Conservation (phyloP, 2,888 invertebrate species). For the Hemithea aestivaria region DNA sequence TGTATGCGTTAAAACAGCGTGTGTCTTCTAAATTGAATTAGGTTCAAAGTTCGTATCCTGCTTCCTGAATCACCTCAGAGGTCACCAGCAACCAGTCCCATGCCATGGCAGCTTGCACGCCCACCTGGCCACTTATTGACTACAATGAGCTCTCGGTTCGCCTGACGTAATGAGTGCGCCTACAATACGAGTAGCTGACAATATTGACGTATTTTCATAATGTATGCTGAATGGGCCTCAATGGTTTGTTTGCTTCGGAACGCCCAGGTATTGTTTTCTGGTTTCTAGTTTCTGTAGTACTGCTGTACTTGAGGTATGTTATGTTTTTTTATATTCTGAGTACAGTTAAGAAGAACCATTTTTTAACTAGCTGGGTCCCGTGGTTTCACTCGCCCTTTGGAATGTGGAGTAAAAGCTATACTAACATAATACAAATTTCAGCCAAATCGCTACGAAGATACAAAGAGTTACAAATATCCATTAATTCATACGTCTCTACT, state of each 20-base stretch:
- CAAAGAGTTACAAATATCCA: too few species aligned
- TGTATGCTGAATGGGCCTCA: slow-evolving; percentile 54
- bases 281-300: slow-evolving; percentile 18
- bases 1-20: too few species aligned
- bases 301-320: too few species aligned
- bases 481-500: too few species aligned
- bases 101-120: slow-evolving; percentile 72
- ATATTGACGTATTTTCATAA: slow-evolving; percentile 66
- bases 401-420: too few species aligned
- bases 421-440: too few species aligned
- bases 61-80: slow-evolving; percentile 22
- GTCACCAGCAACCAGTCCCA: slow-evolving; percentile 49
- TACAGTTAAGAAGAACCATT: too few species aligned
- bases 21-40: too few species aligned
- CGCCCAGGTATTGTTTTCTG: slow-evolving; percentile 53
- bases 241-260: slow-evolving; percentile 35
- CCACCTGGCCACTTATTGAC: slow-evolving; percentile 72
- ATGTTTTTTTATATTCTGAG: too few species aligned
- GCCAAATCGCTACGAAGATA: too few species aligned
- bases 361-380: too few species aligned
- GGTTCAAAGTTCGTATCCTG: slow-evolving; percentile 23
- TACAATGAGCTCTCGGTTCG: slow-evolving; percentile 56
- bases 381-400: too few species aligned
- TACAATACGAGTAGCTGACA: slow-evolving; percentile 63
- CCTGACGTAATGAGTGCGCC: slow-evolving; percentile 55